Percentiles rank a stretch among this genome's conserved stretches.
These are phyloP conservation scores for Pegoplata infirma DNA, from an alignment of 2,888 invertebrate genomes.

Conservation along the genomic window DNA sequence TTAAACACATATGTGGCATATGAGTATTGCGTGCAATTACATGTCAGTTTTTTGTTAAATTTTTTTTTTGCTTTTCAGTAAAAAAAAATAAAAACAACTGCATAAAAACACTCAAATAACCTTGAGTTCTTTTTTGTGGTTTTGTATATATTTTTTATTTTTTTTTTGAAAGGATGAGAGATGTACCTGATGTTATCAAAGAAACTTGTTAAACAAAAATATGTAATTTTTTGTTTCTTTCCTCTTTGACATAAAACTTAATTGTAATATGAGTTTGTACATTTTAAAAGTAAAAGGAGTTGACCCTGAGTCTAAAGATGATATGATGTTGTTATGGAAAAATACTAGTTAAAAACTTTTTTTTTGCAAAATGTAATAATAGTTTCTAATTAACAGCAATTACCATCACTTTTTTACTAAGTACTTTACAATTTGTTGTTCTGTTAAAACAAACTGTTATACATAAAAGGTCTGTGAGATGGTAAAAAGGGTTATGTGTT, in stretches of 20 bases:
- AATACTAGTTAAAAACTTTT: too few relatives aligned
- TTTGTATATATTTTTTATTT: background rate
- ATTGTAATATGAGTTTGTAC: constrained; percentile 39
- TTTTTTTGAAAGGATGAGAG: constrained; percentile 49
- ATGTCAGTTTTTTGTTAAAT: constrained; percentile 13
- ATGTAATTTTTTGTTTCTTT: constrained; percentile 24
- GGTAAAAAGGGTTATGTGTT: too few relatives aligned
- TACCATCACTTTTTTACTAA: constrained; percentile 31
- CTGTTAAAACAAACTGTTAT: too few relatives aligned
- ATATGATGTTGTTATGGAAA: background rate
- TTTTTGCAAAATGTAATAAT: constrained; percentile 21
- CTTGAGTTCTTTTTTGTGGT: constrained; percentile 46
- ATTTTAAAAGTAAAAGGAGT: constrained; percentile 56
- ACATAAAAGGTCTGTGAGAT: too few relatives aligned
- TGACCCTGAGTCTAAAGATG: constrained; percentile 45
- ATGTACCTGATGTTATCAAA: constrained; percentile 32
- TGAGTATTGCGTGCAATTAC: constrained; percentile 54
- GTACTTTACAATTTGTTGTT: too few relatives aligned
- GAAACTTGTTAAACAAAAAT: background rate
- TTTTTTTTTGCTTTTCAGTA: constrained; percentile 1
- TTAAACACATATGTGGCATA: constrained; percentile 25
- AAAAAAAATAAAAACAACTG: constrained; percentile 34
- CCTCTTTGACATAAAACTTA: constrained; percentile 34
- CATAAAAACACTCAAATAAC: constrained; percentile 43
- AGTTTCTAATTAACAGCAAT: constrained; percentile 39